Conservation (phyloP, 2,888 invertebrate species). For the Trachelus tabidus region DNA sequence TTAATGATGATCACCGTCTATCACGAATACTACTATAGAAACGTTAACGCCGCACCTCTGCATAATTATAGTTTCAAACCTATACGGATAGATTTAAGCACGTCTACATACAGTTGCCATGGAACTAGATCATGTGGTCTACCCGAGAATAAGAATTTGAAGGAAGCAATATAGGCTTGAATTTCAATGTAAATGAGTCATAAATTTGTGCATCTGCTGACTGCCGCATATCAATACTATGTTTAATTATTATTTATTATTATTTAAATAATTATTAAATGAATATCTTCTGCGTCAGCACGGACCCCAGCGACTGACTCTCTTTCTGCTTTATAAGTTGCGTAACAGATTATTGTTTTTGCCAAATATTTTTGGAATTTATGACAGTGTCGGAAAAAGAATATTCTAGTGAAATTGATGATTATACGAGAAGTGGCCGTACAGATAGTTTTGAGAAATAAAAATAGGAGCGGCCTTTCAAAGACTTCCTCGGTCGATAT, state of each 20-base stretch:
- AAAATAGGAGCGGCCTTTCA: conserved; percentile 37
- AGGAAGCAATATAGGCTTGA: background rate
- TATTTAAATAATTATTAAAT: background rate
- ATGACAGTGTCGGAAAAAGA: background rate
- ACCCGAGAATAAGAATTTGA: background rate
- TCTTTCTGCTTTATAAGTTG: background rate
- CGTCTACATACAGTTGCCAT: background rate
- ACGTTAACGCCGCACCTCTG: background rate
- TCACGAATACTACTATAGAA: background rate
- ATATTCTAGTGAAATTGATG: background rate
- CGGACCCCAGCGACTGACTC: background rate
- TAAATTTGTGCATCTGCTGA: background rate
- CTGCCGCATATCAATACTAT: background rate
- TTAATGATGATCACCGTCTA: background rate
- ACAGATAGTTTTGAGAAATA: background rate
- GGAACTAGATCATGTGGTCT: background rate
- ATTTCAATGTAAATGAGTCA: background rate
- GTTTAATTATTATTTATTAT: background rate
- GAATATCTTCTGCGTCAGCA: background rate
- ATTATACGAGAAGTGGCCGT: background rate
- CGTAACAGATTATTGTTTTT: conserved; percentile 11
- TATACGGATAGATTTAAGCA: background rate
- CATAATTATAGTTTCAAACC: background rate
- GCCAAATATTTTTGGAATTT: background rate
- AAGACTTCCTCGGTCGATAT: conserved; percentile 8